Base-by-base conservation (phyloP, 1,140 invertebrate species). In the Aradophagus sp. region DNA sequence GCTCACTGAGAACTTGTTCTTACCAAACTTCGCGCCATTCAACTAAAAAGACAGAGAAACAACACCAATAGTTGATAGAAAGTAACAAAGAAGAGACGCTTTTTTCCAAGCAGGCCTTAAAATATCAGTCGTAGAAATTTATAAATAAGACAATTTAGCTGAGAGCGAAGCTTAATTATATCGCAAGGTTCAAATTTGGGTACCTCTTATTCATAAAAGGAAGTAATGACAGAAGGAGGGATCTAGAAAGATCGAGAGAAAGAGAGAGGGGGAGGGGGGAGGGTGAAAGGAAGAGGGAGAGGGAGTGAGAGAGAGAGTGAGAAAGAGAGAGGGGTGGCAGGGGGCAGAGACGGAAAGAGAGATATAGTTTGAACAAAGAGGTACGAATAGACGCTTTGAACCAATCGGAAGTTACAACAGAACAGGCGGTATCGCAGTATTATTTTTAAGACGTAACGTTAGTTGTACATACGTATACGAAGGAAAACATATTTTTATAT, bases 401-500 rank as follows among this genome's bases (percentile, higher is more conserved):
- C 16, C 50, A 53, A 45, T 56, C 47, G 34, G 44, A 71, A 75
- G 36, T 29, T 68, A 50, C 74, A 72, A 76, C 75, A 74, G 20
- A 35, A 47, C 26, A 17, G 11, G 44, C 44, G 44, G 61, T 41
- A 47, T 77, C 73, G 65, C 82, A 85, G 83, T 84, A 84, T 85
- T 85, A 84, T 74, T 77, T 72, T 58, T 41, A 77, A 65, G 56
- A 62, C 23, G 31, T 80, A 79, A 84, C 75, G 77, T 76, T 75
- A 78, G 78, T 53, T 78, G 77, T 80, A 80, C 73, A 81, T 81
- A 83, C 32, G 62, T 74, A 74, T 69, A 80, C 73, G 62, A 75
- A 58, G 38, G 72, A 63, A 72, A 61, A 73, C 45, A 81, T 84
- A 84, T 85, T 84, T 84, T 84, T 84, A 84, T 84, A 85, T 76